phyloP scores from a whole-genome alignment of 1,140 invertebrate species.

The Heliconius hewitsoni region DNA sequence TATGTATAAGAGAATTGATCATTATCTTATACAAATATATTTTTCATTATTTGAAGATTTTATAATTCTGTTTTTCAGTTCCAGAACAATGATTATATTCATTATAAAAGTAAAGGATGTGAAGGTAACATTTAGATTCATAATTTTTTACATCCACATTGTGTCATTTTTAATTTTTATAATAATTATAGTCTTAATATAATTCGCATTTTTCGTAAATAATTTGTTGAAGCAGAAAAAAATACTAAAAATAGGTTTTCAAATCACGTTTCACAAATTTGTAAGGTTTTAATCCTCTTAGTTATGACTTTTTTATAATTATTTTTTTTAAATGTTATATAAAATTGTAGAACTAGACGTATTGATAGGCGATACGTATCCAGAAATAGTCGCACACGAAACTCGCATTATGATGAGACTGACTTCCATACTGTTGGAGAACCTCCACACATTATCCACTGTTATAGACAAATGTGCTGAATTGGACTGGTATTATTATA shows the following conservation, averaged over 20 bases:
- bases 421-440: constrained; percentile 84
- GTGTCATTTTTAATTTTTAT: constrained; percentile 28
- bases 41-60: not conserved
- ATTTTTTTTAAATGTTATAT: too few species aligned
- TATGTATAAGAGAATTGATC: constrained; percentile 46
- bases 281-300: too few species aligned
- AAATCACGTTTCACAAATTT: too few species aligned
- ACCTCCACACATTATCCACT: constrained; percentile 83
- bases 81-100: constrained; percentile 84
- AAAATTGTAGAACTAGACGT: constrained; percentile 87
- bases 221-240: too few species aligned
- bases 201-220: too few species aligned
- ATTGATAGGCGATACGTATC: constrained; percentile 87
- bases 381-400: constrained; percentile 89
- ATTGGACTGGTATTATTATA: constrained; percentile 28
- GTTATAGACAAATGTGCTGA: constrained; percentile 84
- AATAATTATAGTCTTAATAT: too few species aligned
- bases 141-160: not conserved
- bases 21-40: too few species aligned
- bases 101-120: constrained; percentile 89
- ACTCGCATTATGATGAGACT: constrained; percentile 87
- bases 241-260: too few species aligned
- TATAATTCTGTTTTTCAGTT: constrained; percentile 81
- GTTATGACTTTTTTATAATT: too few species aligned
- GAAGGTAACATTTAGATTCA: constrained; percentile 81